phyloP scores from a whole-genome alignment of 92 coral and sea anemone species.

The Blastomussa wellsi region DNA sequence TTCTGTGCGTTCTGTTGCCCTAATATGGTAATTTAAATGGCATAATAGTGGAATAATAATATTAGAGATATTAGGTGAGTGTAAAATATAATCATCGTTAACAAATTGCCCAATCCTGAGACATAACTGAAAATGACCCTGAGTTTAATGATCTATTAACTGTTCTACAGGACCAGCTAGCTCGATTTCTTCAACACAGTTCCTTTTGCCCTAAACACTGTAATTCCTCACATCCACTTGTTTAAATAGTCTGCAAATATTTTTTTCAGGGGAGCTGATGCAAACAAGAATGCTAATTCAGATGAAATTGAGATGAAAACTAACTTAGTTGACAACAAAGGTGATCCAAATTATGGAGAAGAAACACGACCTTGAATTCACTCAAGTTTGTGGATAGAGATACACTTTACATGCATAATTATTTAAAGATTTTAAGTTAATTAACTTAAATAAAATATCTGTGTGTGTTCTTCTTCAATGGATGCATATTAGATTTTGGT shows the following conservation, averaged over 20 bases:
- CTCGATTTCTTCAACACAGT: too few relatives aligned
- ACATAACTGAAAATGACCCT: too few relatives aligned
- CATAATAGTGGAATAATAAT: too few relatives aligned
- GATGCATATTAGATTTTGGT: neutral
- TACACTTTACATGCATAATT: neutral
- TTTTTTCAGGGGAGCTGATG: slow-evolving; percentile 65
- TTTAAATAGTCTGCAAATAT: neutral
- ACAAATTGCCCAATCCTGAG: too few relatives aligned
- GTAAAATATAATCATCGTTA: too few relatives aligned
- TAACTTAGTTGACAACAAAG: slow-evolving; percentile 80
- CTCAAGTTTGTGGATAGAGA: neutral
- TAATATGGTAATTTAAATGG: too few relatives aligned
- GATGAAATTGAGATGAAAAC: slow-evolving; percentile 95
- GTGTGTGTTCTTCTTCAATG: neutral
- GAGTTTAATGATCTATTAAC: too few relatives aligned
- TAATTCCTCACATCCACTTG: neutral
- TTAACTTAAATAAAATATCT: neutral
- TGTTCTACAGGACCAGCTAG: too few relatives aligned
- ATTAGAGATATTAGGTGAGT: too few relatives aligned
- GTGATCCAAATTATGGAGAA: slow-evolving; percentile 60
- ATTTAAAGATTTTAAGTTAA: neutral
- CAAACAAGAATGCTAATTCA: slow-evolving; percentile 43
- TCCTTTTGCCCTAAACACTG: neutral
- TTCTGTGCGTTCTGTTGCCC: too few relatives aligned
- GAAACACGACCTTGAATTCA: neutral